A percentile compares a stretch with the other conserved stretches of the same genome.
phyloP scores from a whole-genome alignment of 2,113 vertebrate species.

The Nothoprocta perdicaria region DNA sequence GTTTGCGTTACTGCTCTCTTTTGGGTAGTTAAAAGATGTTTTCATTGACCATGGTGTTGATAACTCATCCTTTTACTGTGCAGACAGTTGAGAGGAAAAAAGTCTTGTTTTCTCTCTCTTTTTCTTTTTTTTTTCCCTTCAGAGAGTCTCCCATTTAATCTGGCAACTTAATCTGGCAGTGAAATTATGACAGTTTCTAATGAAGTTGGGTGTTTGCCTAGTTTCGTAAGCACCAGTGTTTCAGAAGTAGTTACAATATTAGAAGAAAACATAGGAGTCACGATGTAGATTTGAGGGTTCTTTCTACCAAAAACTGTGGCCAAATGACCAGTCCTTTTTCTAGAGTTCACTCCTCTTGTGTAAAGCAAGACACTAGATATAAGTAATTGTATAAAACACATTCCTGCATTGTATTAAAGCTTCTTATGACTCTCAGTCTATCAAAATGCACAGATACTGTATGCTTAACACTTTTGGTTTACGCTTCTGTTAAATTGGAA shows the following conservation, averaged over 20 bases:
- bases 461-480: background rate
- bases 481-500: background rate
- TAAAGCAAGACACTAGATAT: background rate
- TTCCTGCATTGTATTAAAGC: background rate
- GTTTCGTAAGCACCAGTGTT: background rate
- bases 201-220: background rate
- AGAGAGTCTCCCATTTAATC: too few relatives aligned
- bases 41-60: background rate
- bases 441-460: background rate
- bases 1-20: background rate
- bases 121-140: background rate
- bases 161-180: background rate
- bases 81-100: background rate
- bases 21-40: background rate
- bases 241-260: background rate
- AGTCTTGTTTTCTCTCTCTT: background rate
- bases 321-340: background rate
- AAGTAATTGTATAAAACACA: background rate
- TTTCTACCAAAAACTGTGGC: background rate
- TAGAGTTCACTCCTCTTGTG: background rate
- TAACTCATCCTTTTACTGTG: fast-evolving
- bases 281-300: background rate
- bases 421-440: background rate
- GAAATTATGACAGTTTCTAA: background rate
- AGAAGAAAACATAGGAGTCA: background rate